These are phyloP conservation scores for Drosophila neocordata DNA, from an alignment of 1,140 invertebrate genomes.

Conservation along the genomic window DNA sequence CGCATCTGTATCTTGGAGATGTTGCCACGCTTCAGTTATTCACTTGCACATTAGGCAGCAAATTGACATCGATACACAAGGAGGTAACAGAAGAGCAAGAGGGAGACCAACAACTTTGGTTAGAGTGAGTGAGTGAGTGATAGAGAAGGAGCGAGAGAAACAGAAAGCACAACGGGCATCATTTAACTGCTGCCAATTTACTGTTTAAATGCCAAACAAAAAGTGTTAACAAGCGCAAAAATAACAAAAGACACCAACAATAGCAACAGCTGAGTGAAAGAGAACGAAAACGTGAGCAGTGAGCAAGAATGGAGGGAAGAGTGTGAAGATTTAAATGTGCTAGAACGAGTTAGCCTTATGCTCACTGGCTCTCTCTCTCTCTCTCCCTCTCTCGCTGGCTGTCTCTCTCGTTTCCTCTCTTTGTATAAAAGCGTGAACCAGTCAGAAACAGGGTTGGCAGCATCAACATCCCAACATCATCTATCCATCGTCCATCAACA, in stretches of 20 bases:
- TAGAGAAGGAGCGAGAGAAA: slow-evolving; percentile 27
- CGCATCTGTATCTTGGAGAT: background rate
- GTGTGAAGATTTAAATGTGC: background rate
- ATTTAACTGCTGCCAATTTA: slow-evolving; percentile 83
- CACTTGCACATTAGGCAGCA: slow-evolving; percentile 79
- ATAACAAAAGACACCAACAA: slow-evolving; percentile 74
- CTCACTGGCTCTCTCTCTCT: slow-evolving; percentile 20
- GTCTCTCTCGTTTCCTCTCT: slow-evolving; percentile 2
- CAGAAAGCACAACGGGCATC: slow-evolving; percentile 50
- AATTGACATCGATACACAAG: slow-evolving; percentile 75
- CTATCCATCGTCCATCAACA: slow-evolving; percentile 39
- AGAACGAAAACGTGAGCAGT: background rate
- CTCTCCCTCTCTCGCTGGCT: background rate
- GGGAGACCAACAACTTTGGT: slow-evolving; percentile 3
- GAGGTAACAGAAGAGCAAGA: slow-evolving; percentile 8
- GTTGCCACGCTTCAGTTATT: slow-evolving; percentile 44
- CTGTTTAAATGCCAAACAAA: slow-evolving; percentile 83
- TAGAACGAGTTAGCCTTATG: slow-evolving; percentile 39
- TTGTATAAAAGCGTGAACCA: slow-evolving; percentile 50
- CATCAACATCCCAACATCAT: slow-evolving; percentile 43
- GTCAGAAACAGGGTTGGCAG: slow-evolving; percentile 64
- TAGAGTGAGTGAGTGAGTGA: slow-evolving; percentile 12
- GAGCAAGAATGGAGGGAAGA: slow-evolving; percentile 10
- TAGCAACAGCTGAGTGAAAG: slow-evolving; percentile 13
- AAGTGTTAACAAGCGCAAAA: slow-evolving; percentile 82